A percentile compares a stretch with the other conserved stretches of the same genome.
Conservation (phyloP, 2,113 vertebrate genomes). For the Eptesicus fuscus region DNA sequence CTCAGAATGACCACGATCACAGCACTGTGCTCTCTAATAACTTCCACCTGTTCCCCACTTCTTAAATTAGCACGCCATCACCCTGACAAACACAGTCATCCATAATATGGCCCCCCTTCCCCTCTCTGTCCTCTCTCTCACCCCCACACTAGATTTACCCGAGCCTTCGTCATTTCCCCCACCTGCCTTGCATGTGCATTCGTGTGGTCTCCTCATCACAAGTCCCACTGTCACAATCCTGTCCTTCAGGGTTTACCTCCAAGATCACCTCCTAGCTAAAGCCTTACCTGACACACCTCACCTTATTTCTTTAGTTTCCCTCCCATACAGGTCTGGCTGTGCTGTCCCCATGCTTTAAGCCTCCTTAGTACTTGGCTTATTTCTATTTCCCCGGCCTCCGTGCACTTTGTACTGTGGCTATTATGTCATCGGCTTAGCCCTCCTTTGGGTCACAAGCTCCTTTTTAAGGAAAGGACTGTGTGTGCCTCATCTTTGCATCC, state of each 20-base stretch:
- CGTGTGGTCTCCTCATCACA: neutral
- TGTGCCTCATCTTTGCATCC: conserved; percentile 38
- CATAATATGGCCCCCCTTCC: neutral
- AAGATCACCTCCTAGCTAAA: neutral
- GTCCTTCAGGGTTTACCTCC: neutral
- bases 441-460: neutral
- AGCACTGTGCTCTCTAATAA: neutral
- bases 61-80: neutral
- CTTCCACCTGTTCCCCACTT: neutral
- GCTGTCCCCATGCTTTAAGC: neutral
- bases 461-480: neutral
- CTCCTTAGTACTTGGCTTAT: neutral
- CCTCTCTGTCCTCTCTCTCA: neutral
- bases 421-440: neutral
- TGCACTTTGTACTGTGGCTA: neutral
- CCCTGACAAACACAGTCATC: neutral
- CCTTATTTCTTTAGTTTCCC: too few species aligned
- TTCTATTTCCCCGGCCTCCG: neutral
- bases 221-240: neutral
- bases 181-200: neutral
- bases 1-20: neutral
- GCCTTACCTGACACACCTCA: neutral
- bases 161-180: neutral
- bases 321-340: neutral
- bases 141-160: neutral